phyloP scores from a whole-genome alignment of 2,113 vertebrate genomes.

The Donacobius atricapilla region DNA sequence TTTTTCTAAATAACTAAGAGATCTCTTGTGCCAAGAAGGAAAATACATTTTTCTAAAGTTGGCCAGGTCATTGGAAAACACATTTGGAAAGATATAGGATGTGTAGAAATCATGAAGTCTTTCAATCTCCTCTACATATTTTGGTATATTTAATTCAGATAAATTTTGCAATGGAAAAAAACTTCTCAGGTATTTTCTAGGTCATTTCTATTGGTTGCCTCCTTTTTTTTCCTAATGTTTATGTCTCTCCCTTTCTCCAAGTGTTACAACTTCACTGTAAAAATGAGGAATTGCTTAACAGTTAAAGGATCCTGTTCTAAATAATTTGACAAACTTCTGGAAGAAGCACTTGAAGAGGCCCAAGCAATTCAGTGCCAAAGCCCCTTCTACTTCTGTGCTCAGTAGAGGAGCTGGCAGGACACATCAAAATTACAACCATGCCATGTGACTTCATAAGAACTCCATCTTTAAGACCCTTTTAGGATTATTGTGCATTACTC shows the following conservation, averaged over 20 bases:
- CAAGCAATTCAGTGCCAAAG: neutral
- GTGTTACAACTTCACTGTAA: neutral
- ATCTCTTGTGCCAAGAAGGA: neutral
- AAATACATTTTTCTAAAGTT: neutral
- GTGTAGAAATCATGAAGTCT: neutral
- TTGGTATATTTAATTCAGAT: neutral
- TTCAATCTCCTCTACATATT: neutral
- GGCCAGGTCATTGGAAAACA: neutral
- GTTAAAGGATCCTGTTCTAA: neutral
- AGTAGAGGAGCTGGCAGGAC: neutral
- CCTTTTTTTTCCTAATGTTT: neutral
- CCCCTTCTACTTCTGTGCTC: neutral
- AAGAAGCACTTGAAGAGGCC: neutral
- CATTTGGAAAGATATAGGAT: neutral
- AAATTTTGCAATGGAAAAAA: neutral
- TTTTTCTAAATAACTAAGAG: neutral
- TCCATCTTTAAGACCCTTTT: neutral
- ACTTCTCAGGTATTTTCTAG: neutral
- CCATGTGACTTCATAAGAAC: neutral
- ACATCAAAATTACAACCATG: neutral
- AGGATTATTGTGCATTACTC: neutral
- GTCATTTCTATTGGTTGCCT: neutral
- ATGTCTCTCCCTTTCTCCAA: neutral
- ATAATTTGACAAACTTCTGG: neutral
- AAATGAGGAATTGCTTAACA: neutral